Evolutionary conservation across 2,888 invertebrate genomes (phyloP), one percentile per base, ranked within the genome.

Genomic region (Synergus japonicus): DNA sequence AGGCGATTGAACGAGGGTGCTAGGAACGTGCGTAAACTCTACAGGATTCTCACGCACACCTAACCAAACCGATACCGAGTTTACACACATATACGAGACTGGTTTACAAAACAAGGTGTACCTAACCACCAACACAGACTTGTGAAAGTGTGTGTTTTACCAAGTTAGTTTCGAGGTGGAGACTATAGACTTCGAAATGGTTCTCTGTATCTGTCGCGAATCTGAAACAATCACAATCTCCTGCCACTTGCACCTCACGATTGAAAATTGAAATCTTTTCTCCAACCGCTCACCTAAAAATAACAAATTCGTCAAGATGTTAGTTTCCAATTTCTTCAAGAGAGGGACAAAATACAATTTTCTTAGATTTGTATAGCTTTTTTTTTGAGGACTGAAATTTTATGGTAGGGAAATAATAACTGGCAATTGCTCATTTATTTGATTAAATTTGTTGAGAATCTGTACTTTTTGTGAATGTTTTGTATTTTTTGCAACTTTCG

Each of bases 1-100:
- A 89, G 86, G 86, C 89, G 89, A 89, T 89, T 89, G 89, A 88
- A 89, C 87, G 87, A 85, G 87, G 84, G 86, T 83, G 83, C 80
- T 79, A 78, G 81, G 79, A 67, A 84, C 81, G 83, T 84, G 79
- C 86, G 84, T 87, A 86, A 87, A 88, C 84, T 85, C 83, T 80
- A 83, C 79, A 83, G 86, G 49, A 73, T 73, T 73, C 49, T 49
- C 69, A 73, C 69, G 49, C 49, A 73, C 22, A 73, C 69, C 18
- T 49, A 54, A 73, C 37, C 54, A 73, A 69, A 69, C 29, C 22
- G 22, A 41, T 65, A 65, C 41, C n/a, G 2, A 29, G 69, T 73
- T 73, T 73, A 37, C 29, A 69, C 22, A 69, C 8, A 49, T 49
- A 15, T 37, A 37, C 29, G 49, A 46, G 49, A 29, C 29, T 15